phyloP scores from a whole-genome alignment of 2,113 vertebrate species.

The Sturnus vulgaris region DNA sequence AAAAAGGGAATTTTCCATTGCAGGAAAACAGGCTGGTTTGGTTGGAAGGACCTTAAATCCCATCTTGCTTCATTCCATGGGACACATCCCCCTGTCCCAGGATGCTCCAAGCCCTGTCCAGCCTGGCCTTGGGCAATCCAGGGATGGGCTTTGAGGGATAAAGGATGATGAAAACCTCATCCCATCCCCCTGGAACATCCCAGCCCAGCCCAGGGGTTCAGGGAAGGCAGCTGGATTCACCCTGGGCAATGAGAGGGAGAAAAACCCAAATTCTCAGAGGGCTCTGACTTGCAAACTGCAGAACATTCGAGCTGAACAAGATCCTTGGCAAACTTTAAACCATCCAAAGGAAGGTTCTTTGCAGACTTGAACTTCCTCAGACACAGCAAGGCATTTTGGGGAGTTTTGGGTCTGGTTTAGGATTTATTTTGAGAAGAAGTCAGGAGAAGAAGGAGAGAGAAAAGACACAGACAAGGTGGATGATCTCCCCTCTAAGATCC shows the following conservation, averaged over 20 bases:
- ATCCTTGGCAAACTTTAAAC: neutral
- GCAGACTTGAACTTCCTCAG: neutral
- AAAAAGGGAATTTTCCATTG: neutral
- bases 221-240: neutral
- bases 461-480: neutral
- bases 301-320: neutral
- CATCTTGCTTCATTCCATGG: rapidly evolving
- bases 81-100: neutral
- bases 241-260: neutral
- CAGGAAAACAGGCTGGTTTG: neutral
- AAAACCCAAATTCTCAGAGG: neutral
- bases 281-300: neutral
- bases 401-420: neutral
- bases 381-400: neutral
- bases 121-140: neutral
- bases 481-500: neutral
- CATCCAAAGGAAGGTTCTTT: neutral
- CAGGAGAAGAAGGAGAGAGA: neutral
- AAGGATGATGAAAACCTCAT: neutral
- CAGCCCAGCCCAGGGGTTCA: neutral
- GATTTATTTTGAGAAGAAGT: neutral
- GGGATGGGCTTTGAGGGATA: neutral
- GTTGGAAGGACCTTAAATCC: neutral
- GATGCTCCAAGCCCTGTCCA: neutral
- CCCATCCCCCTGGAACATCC: neutral